These are phyloP conservation scores for Phenganax subtilis DNA, from an alignment of 92 coral and sea anemone genomes.

Conservation along the genomic window DNA sequence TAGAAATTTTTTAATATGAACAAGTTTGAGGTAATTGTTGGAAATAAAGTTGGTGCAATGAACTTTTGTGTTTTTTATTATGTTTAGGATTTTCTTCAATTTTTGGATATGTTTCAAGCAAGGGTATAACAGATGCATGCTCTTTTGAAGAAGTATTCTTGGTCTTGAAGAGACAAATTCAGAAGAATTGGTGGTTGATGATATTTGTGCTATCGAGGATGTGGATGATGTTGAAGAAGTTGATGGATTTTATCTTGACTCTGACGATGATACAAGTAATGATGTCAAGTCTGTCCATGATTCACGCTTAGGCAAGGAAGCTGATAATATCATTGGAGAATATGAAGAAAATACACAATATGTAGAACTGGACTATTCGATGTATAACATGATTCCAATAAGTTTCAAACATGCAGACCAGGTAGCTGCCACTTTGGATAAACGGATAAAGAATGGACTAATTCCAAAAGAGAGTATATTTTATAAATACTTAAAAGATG, in stretches of 20 bases:
- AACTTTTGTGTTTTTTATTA: not conserved
- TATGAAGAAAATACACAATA: not conserved
- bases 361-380: slow-evolving; percentile 40
- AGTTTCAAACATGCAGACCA: slow-evolving; percentile 49
- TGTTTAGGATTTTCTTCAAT: not conserved
- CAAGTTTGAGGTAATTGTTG: slow-evolving; percentile 17
- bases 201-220: slow-evolving; percentile 20
- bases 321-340: slow-evolving; percentile 24
- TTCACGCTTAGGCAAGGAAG: not conserved
- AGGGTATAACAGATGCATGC: too few species aligned
- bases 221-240: slow-evolving; percentile 19
- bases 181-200: slow-evolving; percentile 36
- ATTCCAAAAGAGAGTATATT: slow-evolving; percentile 50
- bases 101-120: too few species aligned
- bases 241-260: slow-evolving; percentile 25
- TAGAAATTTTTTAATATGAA: not conserved
- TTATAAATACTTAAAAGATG: slow-evolving; percentile 49
- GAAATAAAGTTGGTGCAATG: slow-evolving; percentile 26
- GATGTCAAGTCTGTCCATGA: not conserved
- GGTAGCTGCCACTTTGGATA: slow-evolving; percentile 43
- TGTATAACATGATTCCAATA: slow-evolving; percentile 43
- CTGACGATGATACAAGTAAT: not conserved
- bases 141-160: slow-evolving; percentile 15
- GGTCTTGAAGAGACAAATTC: slow-evolving; percentile 39
- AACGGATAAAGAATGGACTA: slow-evolving; percentile 42